phyloP scores from a whole-genome alignment of 2,888 invertebrate genomes.

The Brachynemurus nebulosus region DNA sequence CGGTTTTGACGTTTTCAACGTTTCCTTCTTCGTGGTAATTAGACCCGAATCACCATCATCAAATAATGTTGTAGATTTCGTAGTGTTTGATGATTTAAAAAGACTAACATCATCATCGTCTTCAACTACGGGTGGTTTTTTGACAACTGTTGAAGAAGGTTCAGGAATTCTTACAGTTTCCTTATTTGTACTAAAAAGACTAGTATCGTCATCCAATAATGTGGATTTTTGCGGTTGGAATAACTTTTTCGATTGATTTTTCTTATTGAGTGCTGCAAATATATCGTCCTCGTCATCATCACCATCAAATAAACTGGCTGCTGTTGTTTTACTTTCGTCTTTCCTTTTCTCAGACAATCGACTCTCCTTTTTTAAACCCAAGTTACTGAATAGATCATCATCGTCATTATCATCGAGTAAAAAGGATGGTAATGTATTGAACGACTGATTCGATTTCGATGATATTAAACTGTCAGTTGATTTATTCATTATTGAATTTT shows the following conservation, averaged over 20 bases:
- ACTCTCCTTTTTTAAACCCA: neutral
- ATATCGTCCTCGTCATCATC: constrained; percentile 10
- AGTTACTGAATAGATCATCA: constrained; percentile 1
- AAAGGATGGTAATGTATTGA: neutral
- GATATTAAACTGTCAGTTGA: constrained; percentile 4
- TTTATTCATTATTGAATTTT: neutral
- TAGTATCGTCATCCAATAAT: too few relatives aligned
- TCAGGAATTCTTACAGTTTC: too few relatives aligned
- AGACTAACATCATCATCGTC: too few relatives aligned
- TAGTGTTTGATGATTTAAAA: too few relatives aligned
- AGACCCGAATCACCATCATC: too few relatives aligned
- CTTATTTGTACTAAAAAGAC: too few relatives aligned
- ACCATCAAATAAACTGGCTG: neutral
- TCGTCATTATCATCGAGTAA: neutral
- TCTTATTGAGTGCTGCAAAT: neutral
- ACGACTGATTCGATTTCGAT: neutral
- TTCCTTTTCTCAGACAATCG: constrained; percentile 1
- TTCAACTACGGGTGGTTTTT: too few relatives aligned
- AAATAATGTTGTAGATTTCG: too few relatives aligned
- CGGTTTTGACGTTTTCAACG: constrained; percentile 10
- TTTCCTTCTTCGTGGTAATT: too few relatives aligned
- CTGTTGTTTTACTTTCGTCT: constrained; percentile 12
- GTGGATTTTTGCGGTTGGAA: too few relatives aligned
- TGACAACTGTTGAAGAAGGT: too few relatives aligned
- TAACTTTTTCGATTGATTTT: neutral